phyloP scores from a whole-genome alignment of 2,797 vertebrate species.

The Takifugu rubripes region DNA sequence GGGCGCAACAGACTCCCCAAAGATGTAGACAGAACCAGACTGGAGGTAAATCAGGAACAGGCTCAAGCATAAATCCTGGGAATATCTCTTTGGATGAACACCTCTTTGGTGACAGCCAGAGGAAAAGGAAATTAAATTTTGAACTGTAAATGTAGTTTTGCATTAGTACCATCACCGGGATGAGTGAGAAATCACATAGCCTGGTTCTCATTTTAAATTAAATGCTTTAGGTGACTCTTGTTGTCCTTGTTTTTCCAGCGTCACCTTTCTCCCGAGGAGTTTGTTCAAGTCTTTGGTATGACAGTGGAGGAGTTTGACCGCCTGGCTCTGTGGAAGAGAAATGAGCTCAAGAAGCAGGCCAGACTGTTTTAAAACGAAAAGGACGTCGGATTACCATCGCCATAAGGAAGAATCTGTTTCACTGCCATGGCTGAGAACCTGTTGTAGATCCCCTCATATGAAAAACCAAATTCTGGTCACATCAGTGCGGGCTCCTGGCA shows the following conservation, averaged over 20 bases:
- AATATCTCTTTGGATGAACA: neutral
- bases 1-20: constrained; percentile 92
- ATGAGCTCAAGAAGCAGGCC: constrained; percentile 97
- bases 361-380: constrained; percentile 83
- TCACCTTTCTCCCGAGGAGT: constrained; percentile 95
- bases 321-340: constrained; percentile 97
- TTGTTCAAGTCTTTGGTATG: constrained; percentile 96
- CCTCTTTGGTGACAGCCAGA: no score
- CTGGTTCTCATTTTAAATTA: no score
- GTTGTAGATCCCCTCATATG: constrained; percentile 54
- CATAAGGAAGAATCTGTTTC: constrained; percentile 36
- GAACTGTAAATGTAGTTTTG: no score
- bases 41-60: constrained; percentile 80
- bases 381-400: neutral
- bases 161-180: no score
- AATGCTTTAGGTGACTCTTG: no score
- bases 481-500: constrained; percentile 35
- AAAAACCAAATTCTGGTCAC: constrained; percentile 57
- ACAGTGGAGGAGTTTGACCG: constrained; percentile 96
- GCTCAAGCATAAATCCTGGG: neutral
- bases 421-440: constrained; percentile 72
- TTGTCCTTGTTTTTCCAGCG: constrained; percentile 72
- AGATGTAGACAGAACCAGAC: constrained; percentile 91
- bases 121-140: no score
- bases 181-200: no score